Conservation (phyloP, 2,113 vertebrate genomes). For the Entomyzon cyanotis region DNA sequence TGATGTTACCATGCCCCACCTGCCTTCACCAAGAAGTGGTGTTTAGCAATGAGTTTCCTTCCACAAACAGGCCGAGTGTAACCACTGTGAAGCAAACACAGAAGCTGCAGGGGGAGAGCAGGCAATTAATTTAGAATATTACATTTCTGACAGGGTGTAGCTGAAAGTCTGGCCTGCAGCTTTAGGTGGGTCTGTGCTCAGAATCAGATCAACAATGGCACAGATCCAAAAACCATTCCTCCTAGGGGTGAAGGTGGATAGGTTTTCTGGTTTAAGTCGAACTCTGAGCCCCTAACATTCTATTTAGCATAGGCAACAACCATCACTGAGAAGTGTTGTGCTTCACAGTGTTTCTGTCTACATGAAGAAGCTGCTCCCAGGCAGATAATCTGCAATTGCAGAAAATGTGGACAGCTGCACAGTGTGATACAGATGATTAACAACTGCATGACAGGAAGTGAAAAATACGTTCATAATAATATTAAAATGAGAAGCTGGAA, state of each 20-base stretch:
- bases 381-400: not conserved
- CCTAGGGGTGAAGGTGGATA: not conserved
- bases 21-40: not conserved
- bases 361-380: not conserved
- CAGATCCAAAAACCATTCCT: not conserved
- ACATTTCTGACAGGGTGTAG: not conserved
- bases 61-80: not conserved
- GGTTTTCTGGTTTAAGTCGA: not conserved
- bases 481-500: conserved; percentile 11
- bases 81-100: not conserved
- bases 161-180: not conserved
- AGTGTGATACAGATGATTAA: not conserved
- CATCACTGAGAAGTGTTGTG: not conserved
- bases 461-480: not conserved
- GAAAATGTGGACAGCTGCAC: not conserved
- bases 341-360: not conserved
- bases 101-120: not conserved
- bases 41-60: conserved; percentile 33
- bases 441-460: conserved; percentile 20
- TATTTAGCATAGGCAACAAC: not conserved
- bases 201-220: not conserved
- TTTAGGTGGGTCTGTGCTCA: not conserved
- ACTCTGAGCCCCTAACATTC: not conserved
- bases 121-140: not conserved
- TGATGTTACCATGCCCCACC: not conserved